Evolutionary conservation across 2,888 invertebrate species (phyloP).

Genomic region (Eubasilissa splendida): DNA sequence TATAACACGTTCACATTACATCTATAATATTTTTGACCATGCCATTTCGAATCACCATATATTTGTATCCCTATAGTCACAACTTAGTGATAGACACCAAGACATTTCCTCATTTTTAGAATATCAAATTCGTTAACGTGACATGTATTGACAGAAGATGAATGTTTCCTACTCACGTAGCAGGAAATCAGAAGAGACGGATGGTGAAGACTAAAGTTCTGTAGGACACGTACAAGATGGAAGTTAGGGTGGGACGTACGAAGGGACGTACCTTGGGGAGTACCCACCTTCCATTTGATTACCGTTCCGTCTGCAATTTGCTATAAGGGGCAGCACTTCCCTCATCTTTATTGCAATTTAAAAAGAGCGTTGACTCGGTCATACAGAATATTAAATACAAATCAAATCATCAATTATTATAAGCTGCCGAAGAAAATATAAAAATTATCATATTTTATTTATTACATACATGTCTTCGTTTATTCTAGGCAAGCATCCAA

Average conservation of each 20-base stretch:
- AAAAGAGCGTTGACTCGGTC: constrained; percentile 6
- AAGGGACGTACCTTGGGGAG: constrained; percentile 47
- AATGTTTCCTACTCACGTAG: constrained; percentile 39
- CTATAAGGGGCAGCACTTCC: constrained; percentile 40
- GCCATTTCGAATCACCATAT: no score
- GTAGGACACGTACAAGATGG: constrained; percentile 37
- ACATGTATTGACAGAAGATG: constrained; percentile 44
- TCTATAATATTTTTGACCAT: no score
- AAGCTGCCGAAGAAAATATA: no score
- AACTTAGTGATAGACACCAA: no score
- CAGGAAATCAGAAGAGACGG: constrained; percentile 15
- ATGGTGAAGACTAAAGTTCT: constrained; percentile 12
- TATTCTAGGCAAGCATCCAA: no score
- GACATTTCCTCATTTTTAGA: no score
- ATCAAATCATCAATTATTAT: neutral
- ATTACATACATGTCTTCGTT: no score
- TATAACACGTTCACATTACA: no score
- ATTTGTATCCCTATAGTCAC: no score
- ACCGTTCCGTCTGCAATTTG: constrained; percentile 56
- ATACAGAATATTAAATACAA: neutral
- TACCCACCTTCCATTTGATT: constrained; percentile 56
- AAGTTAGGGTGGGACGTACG: constrained; percentile 30
- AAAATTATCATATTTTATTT: no score
- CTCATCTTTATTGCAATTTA: constrained; percentile 53
- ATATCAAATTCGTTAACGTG: neutral